phyloP scores from a whole-genome alignment of 64 coral and sea anemone species.

The Astreopora myriophthalma region DNA sequence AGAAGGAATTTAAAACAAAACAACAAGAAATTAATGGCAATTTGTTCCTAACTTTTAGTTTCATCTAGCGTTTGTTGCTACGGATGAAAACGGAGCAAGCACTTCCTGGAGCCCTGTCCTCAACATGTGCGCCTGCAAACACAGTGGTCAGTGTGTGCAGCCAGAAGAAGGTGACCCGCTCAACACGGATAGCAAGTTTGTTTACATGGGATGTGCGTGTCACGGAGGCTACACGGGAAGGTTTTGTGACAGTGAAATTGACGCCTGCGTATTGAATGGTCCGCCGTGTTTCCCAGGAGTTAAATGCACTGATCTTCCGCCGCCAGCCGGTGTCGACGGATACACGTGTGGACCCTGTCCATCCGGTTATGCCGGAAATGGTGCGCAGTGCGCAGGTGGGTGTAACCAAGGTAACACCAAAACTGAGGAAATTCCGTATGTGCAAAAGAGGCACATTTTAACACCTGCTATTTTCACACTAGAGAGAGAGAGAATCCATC shows the following conservation, averaged over 20 bases:
- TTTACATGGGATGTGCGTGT: slow-evolving; percentile 46
- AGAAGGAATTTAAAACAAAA: too few relatives aligned
- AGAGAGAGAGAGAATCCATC: too few relatives aligned
- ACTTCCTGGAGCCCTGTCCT: slow-evolving; percentile 30
- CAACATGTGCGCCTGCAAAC: slow-evolving; percentile 50
- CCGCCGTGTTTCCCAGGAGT: slow-evolving; percentile 42
- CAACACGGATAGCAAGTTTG: slow-evolving; percentile 26
- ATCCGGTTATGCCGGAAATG: slow-evolving; percentile 22
- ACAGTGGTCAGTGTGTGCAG: slow-evolving; percentile 12
- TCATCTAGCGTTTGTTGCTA: slow-evolving; percentile 24
- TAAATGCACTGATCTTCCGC: slow-evolving; percentile 35
- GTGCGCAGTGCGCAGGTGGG: neutral
- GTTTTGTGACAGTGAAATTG: slow-evolving; percentile 57
- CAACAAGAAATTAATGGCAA: too few relatives aligned
- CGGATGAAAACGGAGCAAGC: slow-evolving; percentile 36
- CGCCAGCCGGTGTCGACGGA: slow-evolving; percentile 27
- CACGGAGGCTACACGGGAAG: slow-evolving; percentile 57
- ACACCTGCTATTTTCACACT: too few relatives aligned
- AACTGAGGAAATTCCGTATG: too few relatives aligned
- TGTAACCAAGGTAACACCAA: too few relatives aligned
- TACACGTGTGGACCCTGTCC: slow-evolving; percentile 62
- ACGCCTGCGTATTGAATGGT: slow-evolving; percentile 47
- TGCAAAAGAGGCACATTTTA: too few relatives aligned
- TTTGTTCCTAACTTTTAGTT: too few relatives aligned
- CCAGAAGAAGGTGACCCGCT: slow-evolving; percentile 11